phyloP scores from a whole-genome alignment of 2,797 vertebrate species.

The Xerus rutilus region DNA sequence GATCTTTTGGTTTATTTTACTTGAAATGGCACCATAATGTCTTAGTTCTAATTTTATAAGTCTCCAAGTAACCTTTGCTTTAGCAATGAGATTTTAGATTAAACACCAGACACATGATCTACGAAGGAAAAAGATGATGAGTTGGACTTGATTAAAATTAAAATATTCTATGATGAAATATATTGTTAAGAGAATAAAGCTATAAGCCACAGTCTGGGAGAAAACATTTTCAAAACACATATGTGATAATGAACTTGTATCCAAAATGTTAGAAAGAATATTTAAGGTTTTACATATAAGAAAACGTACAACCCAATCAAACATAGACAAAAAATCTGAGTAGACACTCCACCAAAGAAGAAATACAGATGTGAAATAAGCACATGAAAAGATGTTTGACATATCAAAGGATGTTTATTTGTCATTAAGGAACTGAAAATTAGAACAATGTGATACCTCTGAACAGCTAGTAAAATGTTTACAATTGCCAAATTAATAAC shows the following conservation, averaged over 20 bases:
- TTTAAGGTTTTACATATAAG: conserved; percentile 17
- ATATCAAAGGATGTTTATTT: not conserved
- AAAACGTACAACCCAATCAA: not conserved
- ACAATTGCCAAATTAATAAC: not conserved
- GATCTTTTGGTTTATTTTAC: not conserved
- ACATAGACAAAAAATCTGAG: not conserved
- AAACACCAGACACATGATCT: not conserved
- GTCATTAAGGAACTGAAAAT: not conserved
- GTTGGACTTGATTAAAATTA: conserved; percentile 31
- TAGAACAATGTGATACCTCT: not conserved
- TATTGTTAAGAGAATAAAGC: not conserved
- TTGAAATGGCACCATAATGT: not conserved
- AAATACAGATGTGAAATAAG: not conserved
- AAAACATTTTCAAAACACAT: not conserved
- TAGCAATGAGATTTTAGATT: not conserved
- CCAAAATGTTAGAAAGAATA: not conserved
- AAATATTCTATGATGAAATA: not conserved
- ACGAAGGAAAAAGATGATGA: not conserved
- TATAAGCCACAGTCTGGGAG: not conserved
- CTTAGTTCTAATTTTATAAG: conserved; percentile 39
- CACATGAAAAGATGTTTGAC: not conserved
- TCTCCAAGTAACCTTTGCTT: not conserved
- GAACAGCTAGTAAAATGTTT: not conserved
- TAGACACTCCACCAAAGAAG: not conserved
- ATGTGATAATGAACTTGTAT: not conserved